phyloP scores from a whole-genome alignment of 2,797 vertebrate genomes.

The Oreochromis mossambicus region DNA sequence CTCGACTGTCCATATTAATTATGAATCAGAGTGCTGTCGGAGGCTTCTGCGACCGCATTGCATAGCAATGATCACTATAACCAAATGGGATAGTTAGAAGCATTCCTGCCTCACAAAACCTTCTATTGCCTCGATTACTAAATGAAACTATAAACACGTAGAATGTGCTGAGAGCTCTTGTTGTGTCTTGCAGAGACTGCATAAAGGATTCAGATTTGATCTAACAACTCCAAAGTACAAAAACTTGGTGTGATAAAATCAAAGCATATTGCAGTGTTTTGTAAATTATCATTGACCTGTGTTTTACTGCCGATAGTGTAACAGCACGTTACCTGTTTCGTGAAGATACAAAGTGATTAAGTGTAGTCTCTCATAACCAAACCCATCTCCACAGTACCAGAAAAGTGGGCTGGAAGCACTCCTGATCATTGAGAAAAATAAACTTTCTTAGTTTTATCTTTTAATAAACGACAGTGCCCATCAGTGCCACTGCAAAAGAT shows the following conservation, averaged over 20 bases:
- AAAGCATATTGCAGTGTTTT: background rate
- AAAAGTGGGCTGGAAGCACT: background rate
- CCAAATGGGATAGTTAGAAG: background rate
- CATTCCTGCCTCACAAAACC: background rate
- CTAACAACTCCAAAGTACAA: background rate
- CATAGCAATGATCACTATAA: slow-evolving; percentile 8
- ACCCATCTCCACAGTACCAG: background rate
- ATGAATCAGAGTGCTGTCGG: slow-evolving; percentile 19
- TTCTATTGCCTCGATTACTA: background rate
- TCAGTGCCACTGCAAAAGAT: background rate
- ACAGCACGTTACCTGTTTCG: background rate
- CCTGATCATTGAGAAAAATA: background rate
- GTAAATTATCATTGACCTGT: background rate
- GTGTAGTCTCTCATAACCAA: background rate
- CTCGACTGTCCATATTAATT: slow-evolving; percentile 21
- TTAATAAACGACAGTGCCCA: background rate
- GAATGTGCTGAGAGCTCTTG: background rate
- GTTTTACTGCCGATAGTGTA: background rate
- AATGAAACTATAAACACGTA: background rate
- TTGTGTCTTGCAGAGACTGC: background rate
- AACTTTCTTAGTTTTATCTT: background rate
- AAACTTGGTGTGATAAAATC: background rate
- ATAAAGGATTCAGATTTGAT: background rate
- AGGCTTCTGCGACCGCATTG: slow-evolving; percentile 6
- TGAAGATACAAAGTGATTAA: background rate